Percentiles rank a stretch among this genome's conserved stretches.
These are phyloP conservation scores for Chondrosia reniformis DNA, from an alignment of 37 sponge, comb jelly and placozoan genomes.

Conservation along the genomic window DNA sequence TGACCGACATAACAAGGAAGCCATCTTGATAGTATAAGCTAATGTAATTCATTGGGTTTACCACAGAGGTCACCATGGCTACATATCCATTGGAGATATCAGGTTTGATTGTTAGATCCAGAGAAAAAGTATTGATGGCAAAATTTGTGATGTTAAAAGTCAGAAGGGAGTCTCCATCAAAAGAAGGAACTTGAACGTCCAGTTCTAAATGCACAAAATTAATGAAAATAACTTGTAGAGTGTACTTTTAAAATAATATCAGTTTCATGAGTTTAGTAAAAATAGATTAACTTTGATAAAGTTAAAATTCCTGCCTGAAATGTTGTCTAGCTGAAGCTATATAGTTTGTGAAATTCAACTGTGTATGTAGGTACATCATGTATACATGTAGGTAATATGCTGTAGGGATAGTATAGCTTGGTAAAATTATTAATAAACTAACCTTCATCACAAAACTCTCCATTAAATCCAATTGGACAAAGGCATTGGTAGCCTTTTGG, in stretches of 20 bases:
- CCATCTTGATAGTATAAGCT: neutral
- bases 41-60: conserved; percentile 43
- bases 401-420: no score
- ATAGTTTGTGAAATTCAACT: no score
- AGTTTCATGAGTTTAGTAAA: no score
- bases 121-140: conserved; percentile 29
- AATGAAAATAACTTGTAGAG: no score
- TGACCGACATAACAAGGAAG: conserved; percentile 50
- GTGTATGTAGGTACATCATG: neutral
- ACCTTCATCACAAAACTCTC: conserved; percentile 42
- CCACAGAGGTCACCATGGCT: no score
- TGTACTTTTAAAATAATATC: no score
- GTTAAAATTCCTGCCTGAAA: no score
- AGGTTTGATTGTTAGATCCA: conserved; percentile 51
- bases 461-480: conserved; percentile 32
- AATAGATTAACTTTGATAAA: neutral
- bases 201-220: no score
- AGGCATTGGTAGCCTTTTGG: conserved; percentile 24
- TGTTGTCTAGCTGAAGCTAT: no score
- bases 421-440: no score
- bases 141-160: conserved; percentile 20
- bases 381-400: no score
- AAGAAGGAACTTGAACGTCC: conserved; percentile 15
- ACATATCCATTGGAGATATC: conserved; percentile 24
- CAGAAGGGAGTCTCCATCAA: conserved; percentile 28